Evolutionary conservation across 2,797 vertebrate genomes (phyloP).

Genomic region (Gymnoscopelus microlampas): DNA sequence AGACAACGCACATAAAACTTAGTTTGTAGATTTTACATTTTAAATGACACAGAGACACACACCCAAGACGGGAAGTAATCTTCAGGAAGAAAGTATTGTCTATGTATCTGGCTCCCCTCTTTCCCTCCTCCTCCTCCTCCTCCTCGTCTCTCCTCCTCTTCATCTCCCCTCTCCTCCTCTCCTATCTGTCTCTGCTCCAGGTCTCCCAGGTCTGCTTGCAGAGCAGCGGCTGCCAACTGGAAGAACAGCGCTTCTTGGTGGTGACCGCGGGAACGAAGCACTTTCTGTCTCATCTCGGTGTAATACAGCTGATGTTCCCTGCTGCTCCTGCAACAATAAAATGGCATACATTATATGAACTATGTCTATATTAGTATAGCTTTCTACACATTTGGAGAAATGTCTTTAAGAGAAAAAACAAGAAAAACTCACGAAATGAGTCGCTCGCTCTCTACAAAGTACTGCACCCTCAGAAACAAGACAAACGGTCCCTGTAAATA

Average conservation of each 20-base stretch:
- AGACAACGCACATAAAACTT: no score
- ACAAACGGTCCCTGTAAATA: conserved; percentile 74
- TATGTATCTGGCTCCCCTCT: conserved; percentile 36
- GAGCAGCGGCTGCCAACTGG: conserved; percentile 84
- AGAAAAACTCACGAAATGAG: conserved; percentile 80
- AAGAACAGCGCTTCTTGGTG: conserved; percentile 87
- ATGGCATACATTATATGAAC: no score
- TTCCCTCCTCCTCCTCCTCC: conserved; percentile 15
- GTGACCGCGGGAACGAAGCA: conserved; percentile 80
- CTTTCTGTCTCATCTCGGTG: conserved; percentile 84
- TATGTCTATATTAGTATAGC: neutral
- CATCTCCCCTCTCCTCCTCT: conserved; percentile 14
- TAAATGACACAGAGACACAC: neutral
- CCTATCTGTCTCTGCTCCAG: conserved; percentile 44
- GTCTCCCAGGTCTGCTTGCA: conserved; percentile 88
- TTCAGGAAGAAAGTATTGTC: conserved; percentile 85
- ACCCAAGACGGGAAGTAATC: conserved; percentile 89
- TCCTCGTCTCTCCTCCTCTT: neutral
- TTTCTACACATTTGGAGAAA: neutral
- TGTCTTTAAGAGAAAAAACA: neutral
- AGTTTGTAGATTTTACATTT: neutral
- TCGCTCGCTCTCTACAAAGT: conserved; percentile 83
- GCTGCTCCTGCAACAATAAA: conserved; percentile 73
- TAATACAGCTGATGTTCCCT: conserved; percentile 83
- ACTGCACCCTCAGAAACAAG: conserved; percentile 84